These are phyloP conservation scores for Harpegnathos saltator DNA, from an alignment of 1,140 invertebrate genomes.

Conservation along the genomic window DNA sequence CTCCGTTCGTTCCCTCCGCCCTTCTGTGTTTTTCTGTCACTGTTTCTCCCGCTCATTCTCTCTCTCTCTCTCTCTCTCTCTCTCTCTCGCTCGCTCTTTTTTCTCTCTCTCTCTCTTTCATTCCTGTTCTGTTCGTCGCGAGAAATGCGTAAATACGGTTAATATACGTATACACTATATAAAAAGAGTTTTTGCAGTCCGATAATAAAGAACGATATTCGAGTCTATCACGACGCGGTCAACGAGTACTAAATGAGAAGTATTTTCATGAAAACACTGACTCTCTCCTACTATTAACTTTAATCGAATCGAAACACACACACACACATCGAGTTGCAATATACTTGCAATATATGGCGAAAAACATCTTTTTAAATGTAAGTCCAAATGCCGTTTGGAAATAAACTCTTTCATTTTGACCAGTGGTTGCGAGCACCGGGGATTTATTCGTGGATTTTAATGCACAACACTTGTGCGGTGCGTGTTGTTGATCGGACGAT, in stretches of 20 bases:
- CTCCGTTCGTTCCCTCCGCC: conserved; percentile 36
- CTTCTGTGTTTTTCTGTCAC: conserved; percentile 3
- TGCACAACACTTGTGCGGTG: not conserved
- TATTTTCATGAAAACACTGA: too few relatives aligned
- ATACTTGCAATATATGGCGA: too few relatives aligned
- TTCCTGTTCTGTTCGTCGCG: not conserved
- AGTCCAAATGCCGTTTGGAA: too few relatives aligned
- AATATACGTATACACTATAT: not conserved
- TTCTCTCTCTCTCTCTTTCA: not conserved
- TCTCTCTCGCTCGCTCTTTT: not conserved
- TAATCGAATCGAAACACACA: too few relatives aligned
- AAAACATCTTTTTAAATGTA: too few relatives aligned
- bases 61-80: not conserved
- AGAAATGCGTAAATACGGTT: conserved; percentile 17
- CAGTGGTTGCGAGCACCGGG: not conserved
- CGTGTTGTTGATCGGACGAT: conserved; percentile 8
- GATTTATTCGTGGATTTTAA: conserved; percentile 28
- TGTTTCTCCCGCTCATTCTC: not conserved
- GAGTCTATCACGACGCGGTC: too few relatives aligned
- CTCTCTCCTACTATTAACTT: too few relatives aligned
- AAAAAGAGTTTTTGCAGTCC: not conserved
- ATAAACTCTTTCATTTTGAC: not conserved
- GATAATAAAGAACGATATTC: not conserved
- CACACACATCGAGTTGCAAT: too few relatives aligned
- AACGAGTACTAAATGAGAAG: too few relatives aligned